Evolutionary conservation across 1,140 invertebrate species (phyloP).

Genomic region (Hylyphantes graminicola): DNA sequence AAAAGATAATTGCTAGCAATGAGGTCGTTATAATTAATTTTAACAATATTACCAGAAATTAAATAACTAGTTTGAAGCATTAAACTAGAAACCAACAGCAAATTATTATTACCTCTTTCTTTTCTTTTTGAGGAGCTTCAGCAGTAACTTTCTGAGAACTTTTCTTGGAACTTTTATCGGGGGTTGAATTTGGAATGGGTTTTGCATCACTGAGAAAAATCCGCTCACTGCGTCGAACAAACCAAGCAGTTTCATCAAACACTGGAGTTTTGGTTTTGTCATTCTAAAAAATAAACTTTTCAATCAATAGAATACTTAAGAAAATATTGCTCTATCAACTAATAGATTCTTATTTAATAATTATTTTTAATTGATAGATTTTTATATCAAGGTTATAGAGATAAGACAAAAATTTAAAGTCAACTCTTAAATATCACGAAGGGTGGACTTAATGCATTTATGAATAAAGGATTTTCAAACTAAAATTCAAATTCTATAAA

Average conservation of each 20-base stretch:
- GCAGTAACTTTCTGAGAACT: slow-evolving; percentile 14
- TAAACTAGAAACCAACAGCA: neutral
- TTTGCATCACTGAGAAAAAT: slow-evolving; percentile 69
- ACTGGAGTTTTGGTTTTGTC: slow-evolving; percentile 71
- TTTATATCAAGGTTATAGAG: neutral
- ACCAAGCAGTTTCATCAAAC: slow-evolving; percentile 68
- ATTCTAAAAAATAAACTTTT: slow-evolving; percentile 67
- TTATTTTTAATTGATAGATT: no score
- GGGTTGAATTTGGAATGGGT: slow-evolving; percentile 59
- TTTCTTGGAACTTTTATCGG: slow-evolving; percentile 47
- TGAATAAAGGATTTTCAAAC: neutral
- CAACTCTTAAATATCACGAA: neutral
- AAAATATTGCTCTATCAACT: no score
- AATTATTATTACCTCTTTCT: slow-evolving; percentile 46
- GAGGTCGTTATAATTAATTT: neutral
- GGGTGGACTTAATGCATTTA: slow-evolving; percentile 3
- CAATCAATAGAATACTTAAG: neutral
- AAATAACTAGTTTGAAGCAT: neutral
- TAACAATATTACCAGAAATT: neutral
- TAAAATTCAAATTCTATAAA: neutral
- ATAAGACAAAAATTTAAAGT: neutral
- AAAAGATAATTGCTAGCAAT: neutral
- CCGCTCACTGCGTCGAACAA: slow-evolving; percentile 67
- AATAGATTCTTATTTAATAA: neutral
- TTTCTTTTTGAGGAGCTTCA: slow-evolving; percentile 37